These are phyloP conservation scores for Pantala flavescens DNA, from an alignment of 1,140 invertebrate genomes.

Conservation along the genomic window DNA sequence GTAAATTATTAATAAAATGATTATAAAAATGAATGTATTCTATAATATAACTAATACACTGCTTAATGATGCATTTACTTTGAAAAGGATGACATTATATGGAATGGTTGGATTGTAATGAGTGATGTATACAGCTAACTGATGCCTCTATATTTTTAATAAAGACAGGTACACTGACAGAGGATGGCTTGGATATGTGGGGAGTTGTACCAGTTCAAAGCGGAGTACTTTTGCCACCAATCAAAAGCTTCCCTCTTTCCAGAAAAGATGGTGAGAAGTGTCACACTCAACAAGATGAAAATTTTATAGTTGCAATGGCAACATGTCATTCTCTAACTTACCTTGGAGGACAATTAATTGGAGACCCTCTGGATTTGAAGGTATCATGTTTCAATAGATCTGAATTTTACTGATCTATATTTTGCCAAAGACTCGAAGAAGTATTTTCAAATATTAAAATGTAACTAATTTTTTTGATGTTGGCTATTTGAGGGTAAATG, in stretches of 20 bases:
- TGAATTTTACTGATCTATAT: not conserved
- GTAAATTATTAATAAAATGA: too few relatives aligned
- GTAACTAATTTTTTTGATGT: slow-evolving; percentile 13
- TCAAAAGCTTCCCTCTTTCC: slow-evolving; percentile 21
- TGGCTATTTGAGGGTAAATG: not conserved
- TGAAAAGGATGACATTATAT: too few relatives aligned
- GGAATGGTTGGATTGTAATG: too few relatives aligned
- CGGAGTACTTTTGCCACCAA: slow-evolving; percentile 32
- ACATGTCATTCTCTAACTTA: slow-evolving; percentile 79
- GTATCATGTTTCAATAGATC: slow-evolving; percentile 30
- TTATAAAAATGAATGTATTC: too few relatives aligned
- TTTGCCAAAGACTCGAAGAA: not conserved
- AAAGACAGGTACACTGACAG: slow-evolving; percentile 84
- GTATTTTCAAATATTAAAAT: not conserved
- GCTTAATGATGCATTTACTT: too few relatives aligned
- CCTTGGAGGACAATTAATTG: slow-evolving; percentile 67
- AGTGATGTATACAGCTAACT: too few relatives aligned
- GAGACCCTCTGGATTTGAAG: slow-evolving; percentile 90
- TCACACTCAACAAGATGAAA: slow-evolving; percentile 14
- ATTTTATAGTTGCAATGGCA: slow-evolving; percentile 62
- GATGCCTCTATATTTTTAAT: slow-evolving; percentile 13
- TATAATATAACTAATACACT: too few relatives aligned
- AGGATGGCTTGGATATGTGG: slow-evolving; percentile 89
- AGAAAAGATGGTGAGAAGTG: not conserved
- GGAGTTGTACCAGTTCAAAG: slow-evolving; percentile 58